Evolutionary conservation across 2,113 vertebrate genomes (phyloP).

Genomic region (Microcebus ravelobensis): DNA sequence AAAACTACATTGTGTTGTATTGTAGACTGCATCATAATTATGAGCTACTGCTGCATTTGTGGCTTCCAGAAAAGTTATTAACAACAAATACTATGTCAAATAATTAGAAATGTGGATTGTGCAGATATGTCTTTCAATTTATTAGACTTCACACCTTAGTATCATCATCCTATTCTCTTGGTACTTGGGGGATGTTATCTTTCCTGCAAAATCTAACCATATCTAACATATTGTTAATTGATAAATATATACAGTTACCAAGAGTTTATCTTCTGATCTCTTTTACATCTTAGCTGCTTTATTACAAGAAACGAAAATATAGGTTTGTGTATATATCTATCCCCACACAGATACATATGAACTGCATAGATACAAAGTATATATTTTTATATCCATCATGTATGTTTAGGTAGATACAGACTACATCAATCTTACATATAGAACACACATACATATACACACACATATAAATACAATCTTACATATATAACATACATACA

Average conservation of each 20-base stretch:
- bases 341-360: neutral
- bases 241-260: neutral
- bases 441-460: neutral
- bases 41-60: slow-evolving; percentile 44
- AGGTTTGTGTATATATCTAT: neutral
- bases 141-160: slow-evolving; percentile 34
- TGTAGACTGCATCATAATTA: slow-evolving; percentile 54
- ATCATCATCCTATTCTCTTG: slow-evolving; percentile 14
- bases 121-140: slow-evolving; percentile 63
- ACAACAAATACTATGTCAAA: slow-evolving; percentile 33
- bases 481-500: neutral
- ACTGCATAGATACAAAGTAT: neutral
- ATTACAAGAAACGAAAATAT: neutral
- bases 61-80: slow-evolving; percentile 62
- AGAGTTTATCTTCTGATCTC: neutral
- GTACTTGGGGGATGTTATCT: neutral
- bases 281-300: neutral
- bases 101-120: slow-evolving; percentile 67
- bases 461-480: neutral
- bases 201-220: slow-evolving; percentile 30
- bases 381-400: neutral
- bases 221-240: slow-evolving; percentile 4
- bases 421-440: neutral
- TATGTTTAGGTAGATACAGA: neutral
- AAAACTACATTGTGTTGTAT: slow-evolving; percentile 21